Conservation (phyloP, 2,113 vertebrate genomes). For the Pelvicachromis taeniatus region DNA sequence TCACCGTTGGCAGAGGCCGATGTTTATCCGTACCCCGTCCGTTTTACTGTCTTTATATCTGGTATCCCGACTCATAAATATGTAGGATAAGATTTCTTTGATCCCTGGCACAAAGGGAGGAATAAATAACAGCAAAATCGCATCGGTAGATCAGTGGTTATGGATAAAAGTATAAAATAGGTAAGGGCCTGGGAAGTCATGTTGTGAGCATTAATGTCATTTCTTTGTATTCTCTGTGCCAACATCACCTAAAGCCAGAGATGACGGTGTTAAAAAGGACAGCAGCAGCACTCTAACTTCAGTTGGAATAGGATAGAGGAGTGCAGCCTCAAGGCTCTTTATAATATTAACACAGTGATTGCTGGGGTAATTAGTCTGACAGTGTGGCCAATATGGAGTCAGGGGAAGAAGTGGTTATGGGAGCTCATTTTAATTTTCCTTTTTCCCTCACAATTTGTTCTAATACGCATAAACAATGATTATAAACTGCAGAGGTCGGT, state of each 20-base stretch:
- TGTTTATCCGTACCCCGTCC: neutral
- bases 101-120: neutral
- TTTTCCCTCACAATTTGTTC: neutral
- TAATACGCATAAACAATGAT: neutral
- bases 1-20: neutral
- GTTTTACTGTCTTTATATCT: neutral
- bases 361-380: constrained; percentile 46
- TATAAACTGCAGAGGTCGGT: neutral
- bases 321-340: constrained; percentile 17
- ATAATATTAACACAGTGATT: constrained; percentile 39
- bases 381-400: neutral
- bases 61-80: neutral
- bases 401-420: neutral
- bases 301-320: constrained; percentile 20
- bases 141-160: neutral
- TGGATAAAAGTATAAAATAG: neutral
- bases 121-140: neutral
- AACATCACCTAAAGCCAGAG: neutral
- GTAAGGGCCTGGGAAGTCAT: neutral
- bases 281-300: neutral
- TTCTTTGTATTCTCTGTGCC: neutral
- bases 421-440: neutral
- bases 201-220: neutral
- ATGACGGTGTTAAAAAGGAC: neutral
- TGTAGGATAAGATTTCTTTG: neutral